These are phyloP conservation scores for Choristoneura fumiferana DNA, from an alignment of 1,140 invertebrate genomes.

Conservation along the genomic window DNA sequence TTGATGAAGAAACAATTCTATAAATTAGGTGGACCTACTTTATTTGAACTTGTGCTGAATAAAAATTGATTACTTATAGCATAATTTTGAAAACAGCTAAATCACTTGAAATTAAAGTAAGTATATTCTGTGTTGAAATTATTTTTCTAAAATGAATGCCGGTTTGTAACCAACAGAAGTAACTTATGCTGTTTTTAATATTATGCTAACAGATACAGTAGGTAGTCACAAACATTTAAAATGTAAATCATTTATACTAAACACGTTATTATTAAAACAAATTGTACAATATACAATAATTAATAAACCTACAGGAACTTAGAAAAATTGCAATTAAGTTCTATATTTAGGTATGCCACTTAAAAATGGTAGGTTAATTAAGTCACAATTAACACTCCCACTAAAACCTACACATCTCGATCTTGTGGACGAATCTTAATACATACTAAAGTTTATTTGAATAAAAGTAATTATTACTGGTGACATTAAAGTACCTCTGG, in stretches of 20 bases:
- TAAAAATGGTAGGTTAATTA: slow-evolving; percentile 62
- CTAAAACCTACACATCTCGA: slow-evolving; percentile 21
- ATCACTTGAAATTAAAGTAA: not conserved
- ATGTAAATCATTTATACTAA: slow-evolving; percentile 75
- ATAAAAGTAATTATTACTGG: slow-evolving; percentile 58
- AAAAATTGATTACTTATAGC: slow-evolving; percentile 55
- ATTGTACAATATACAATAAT: slow-evolving; percentile 77
- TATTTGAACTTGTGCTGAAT: slow-evolving; percentile 75
- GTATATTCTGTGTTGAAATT: too few species aligned
- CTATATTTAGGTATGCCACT: slow-evolving; percentile 78
- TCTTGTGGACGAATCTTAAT: slow-evolving; percentile 50
- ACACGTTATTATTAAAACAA: slow-evolving; percentile 74
- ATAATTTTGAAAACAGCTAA: slow-evolving; percentile 49
- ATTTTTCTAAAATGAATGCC: not conserved
- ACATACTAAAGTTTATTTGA: slow-evolving; percentile 52
- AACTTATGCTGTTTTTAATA: slow-evolving; percentile 33
- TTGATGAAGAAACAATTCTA: slow-evolving; percentile 60
- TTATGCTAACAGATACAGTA: slow-evolving; percentile 53
- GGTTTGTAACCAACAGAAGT: not conserved
- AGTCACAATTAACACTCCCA: slow-evolving; percentile 45
- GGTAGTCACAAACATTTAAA: slow-evolving; percentile 52
- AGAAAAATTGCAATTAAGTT: slow-evolving; percentile 78
- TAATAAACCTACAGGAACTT: slow-evolving; percentile 77
- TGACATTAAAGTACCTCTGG: slow-evolving; percentile 57
- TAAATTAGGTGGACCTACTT: slow-evolving; percentile 72